Evolutionary conservation across 2,888 invertebrate species (phyloP).

Genomic region (Melieria picta): DNA sequence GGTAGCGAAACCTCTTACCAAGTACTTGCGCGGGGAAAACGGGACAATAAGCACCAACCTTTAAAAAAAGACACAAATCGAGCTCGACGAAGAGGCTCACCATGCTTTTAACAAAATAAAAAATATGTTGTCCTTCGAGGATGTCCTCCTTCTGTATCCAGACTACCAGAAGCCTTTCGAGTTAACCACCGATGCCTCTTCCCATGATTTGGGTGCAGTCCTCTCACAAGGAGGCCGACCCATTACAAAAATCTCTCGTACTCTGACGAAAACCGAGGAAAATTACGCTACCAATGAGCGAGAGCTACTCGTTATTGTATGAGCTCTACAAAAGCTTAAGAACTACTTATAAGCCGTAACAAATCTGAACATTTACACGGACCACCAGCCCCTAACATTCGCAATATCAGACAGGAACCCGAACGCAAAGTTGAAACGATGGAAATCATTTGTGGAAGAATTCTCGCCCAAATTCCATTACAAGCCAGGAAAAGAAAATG

Average conservation of each 20-base stretch:
- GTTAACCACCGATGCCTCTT: background rate
- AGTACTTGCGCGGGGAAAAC: background rate
- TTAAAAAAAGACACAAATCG: background rate
- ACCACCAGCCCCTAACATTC: constrained; percentile 43
- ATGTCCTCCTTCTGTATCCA: background rate
- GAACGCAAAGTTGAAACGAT: constrained; percentile 36
- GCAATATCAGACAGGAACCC: constrained; percentile 41
- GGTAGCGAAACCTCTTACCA: background rate
- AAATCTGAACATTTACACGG: constrained; percentile 4
- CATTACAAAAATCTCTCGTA: constrained; percentile 14
- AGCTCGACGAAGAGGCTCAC: too few relatives aligned
- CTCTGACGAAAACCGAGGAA: constrained; percentile 14
- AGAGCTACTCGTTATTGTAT: constrained; percentile 16
- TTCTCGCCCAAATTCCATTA: constrained; percentile 30
- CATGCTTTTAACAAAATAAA: background rate
- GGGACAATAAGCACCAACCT: background rate
- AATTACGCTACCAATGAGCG: constrained; percentile 38
- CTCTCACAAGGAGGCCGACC: constrained; percentile 2
- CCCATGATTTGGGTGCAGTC: background rate
- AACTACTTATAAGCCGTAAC: constrained; percentile 1
- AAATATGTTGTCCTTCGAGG: background rate
- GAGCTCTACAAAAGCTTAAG: background rate
- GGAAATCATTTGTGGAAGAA: constrained; percentile 32
- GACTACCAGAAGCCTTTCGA: background rate
- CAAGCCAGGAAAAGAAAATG: too few relatives aligned